phyloP scores from a whole-genome alignment of 2,113 vertebrate genomes.

The Acrocephalus arundinaceus region DNA sequence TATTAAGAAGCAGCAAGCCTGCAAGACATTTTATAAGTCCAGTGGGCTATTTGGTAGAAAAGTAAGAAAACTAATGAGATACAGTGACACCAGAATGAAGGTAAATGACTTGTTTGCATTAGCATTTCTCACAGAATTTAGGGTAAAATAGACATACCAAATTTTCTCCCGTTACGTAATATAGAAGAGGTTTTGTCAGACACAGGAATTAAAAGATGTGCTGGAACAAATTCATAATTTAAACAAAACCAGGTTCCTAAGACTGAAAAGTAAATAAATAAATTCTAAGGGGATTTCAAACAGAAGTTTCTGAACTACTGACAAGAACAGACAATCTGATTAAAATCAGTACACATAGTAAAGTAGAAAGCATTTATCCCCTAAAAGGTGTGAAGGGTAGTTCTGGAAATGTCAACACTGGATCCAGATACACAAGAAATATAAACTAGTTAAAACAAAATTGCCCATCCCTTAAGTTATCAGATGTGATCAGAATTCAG shows the following conservation, averaged over 20 bases:
- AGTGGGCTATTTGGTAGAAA: constrained; percentile 22
- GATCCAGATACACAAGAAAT: neutral
- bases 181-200: neutral
- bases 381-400: neutral
- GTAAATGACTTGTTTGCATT: neutral
- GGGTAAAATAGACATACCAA: neutral
- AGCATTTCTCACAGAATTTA: neutral
- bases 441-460: neutral
- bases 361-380: neutral
- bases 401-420: neutral
- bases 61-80: constrained; percentile 39
- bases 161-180: neutral
- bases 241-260: neutral
- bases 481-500: neutral
- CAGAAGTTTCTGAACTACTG: neutral
- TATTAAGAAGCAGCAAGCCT: constrained; percentile 43
- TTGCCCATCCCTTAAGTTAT: neutral
- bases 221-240: neutral
- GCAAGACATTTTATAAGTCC: constrained; percentile 36
- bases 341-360: neutral
- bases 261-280: neutral
- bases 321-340: neutral
- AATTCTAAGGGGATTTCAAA: constrained; percentile 4
- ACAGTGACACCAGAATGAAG: neutral
- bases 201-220: neutral